These are phyloP conservation scores for Xyrichtys novacula DNA, from an alignment of 2,797 vertebrate species.

Conservation along the genomic window DNA sequence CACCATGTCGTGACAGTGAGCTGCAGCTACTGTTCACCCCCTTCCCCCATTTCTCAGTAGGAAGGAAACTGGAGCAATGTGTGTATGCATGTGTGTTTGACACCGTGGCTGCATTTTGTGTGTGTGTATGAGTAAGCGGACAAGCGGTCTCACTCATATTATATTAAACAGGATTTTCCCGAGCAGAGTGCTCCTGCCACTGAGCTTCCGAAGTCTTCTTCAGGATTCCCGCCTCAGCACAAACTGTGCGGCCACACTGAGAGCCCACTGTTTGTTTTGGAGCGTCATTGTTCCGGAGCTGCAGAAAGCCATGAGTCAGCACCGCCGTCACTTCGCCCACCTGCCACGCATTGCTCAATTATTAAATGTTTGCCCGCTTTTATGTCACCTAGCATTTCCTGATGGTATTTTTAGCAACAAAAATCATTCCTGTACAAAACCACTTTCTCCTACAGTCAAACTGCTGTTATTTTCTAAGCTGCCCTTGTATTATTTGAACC, in stretches of 20 bases:
- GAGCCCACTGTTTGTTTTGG: conserved; percentile 83
- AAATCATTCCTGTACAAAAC: conserved; percentile 40
- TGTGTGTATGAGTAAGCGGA: conserved; percentile 52
- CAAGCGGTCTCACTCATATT: conserved; percentile 70
- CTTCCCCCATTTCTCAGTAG: conserved; percentile 65
- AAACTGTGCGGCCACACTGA: conserved; percentile 52
- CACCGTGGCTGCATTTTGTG: conserved; percentile 41
- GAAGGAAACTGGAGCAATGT: conserved; percentile 77
- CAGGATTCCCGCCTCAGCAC: conserved; percentile 83
- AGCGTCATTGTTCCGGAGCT: conserved; percentile 75
- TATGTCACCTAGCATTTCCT: conserved; percentile 66
- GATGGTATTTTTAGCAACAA: conserved; percentile 67
- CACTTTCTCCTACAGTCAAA: conserved; percentile 12
- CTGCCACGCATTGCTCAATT: conserved; percentile 79
- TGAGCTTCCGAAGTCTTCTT: conserved; percentile 81
- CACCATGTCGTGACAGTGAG: conserved; percentile 67
- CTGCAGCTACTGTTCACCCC: conserved; percentile 68
- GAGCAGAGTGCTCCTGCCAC: conserved; percentile 78
- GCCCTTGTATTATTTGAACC: not conserved
- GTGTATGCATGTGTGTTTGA: conserved; percentile 63
- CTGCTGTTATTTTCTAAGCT: not conserved
- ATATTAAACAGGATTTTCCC: conserved; percentile 87
- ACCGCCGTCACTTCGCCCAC: conserved; percentile 66
- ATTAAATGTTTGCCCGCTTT: conserved; percentile 79
- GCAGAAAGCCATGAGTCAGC: conserved; percentile 83